Base-by-base conservation (phyloP, 2,113 vertebrate species). In the Calidris pugnax region DNA sequence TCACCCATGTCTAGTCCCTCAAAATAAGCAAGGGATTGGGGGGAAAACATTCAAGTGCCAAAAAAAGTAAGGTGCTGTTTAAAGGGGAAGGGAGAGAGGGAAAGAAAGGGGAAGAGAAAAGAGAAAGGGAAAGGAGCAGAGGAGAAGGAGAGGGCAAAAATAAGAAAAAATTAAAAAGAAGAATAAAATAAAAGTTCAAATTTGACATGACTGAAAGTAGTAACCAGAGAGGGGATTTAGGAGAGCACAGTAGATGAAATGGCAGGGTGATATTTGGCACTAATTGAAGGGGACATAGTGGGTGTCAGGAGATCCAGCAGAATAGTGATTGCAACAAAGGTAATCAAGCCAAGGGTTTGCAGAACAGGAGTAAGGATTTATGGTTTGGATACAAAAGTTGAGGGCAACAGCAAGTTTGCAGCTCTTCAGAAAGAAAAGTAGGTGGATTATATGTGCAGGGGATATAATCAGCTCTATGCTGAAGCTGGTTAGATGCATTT, bases 241-340 rank as follows among this genome's bases (percentile, higher is more conserved):
- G 26, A 68, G 35, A 80, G 24, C 33, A 45, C 33, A 35, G 12
- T 33, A 30, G 32, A 24, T 92, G 74, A 26, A 82, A 75, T 47
- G 3, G 0, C 0, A 0, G 41, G 35, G 2, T 80, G 23, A 8
- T 78, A 37, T 17, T 84, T 73, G 30, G 18, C 33, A 45, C 30
- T 51, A 85, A 22, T 35, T 78, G 43, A 81, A 75, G 27, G 6
- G 39, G 22, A 27, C 32, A 30, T 59, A 15, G 30, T 4, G 3
- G 8, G 10, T 75, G 18, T 75, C 43, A 16, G 41, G 27, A 95
- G 74, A 55, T 41, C 12, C 32, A 67, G 19, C 22, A 55, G 43
- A 87, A 71, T 12, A 53, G 35, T 53, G 21, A 39, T 27, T 50
- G 9, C 66, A 37, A 19, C 47, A 82, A 67, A 86, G 14, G 27